These are phyloP conservation scores for Arremon brunneinucha DNA, from an alignment of 2,797 vertebrate genomes.

Conservation along the genomic window DNA sequence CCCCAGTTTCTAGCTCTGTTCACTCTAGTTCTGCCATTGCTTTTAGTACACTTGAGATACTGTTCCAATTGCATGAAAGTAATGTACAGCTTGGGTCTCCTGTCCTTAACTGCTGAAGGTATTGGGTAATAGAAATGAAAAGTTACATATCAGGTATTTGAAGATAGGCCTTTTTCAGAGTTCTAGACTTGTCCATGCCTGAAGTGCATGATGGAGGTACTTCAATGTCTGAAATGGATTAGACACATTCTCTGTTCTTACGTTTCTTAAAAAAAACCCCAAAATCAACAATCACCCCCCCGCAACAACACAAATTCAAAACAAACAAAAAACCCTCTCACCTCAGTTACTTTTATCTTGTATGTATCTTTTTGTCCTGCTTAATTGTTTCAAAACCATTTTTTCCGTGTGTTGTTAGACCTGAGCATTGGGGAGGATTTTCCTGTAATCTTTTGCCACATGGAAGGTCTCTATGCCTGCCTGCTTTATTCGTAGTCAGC, in stretches of 20 bases:
- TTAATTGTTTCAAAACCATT: not conserved
- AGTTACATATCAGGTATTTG: not conserved
- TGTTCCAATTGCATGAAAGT: not conserved
- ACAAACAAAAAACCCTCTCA: not conserved
- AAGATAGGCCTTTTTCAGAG: not conserved
- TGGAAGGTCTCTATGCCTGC: not conserved
- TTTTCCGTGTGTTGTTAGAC: not conserved
- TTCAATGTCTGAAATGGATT: not conserved
- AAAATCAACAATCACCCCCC: not conserved
- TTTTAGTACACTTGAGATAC: not conserved
- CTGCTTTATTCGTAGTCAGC: not conserved
- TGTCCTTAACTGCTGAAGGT: not conserved
- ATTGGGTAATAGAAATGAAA: not conserved
- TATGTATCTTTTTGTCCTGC: not conserved
- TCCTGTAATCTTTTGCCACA: not conserved
- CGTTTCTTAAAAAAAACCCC: rapidly evolving
- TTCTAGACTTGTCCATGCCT: not conserved
- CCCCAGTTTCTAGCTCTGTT: not conserved
- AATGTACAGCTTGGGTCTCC: not conserved
- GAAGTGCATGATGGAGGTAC: not conserved
- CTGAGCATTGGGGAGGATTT: not conserved
- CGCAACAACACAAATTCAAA: not conserved
- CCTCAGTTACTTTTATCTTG: not conserved
- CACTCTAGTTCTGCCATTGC: not conserved
- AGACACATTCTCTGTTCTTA: not conserved